A percentile compares a stretch with the other conserved stretches of the same genome.
Evolutionary conservation across 2,113 vertebrate genomes (phyloP).

Genomic region (Cebidichthys violaceus): DNA sequence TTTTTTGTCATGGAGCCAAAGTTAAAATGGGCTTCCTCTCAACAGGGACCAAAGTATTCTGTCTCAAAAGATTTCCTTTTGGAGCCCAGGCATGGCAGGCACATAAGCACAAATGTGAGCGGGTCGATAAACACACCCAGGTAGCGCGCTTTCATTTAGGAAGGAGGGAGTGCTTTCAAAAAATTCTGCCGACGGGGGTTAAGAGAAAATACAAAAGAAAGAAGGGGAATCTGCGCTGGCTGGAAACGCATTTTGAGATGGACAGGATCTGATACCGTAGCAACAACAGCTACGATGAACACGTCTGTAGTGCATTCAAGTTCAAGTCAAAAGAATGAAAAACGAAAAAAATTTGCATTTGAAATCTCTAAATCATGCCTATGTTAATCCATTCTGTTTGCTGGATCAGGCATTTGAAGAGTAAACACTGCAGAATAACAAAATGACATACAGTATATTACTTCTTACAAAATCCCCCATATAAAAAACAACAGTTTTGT

Average conservation of each 20-base stretch:
- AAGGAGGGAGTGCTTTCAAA: constrained; percentile 52
- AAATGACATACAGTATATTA: constrained; percentile 1
- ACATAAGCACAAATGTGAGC: constrained; percentile 39
- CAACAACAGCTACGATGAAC: constrained; percentile 10
- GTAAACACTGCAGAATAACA: background rate
- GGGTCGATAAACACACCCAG: constrained; percentile 61
- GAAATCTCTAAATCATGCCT: background rate
- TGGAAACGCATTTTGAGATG: constrained; percentile 35
- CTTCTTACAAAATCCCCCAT: constrained; percentile 13
- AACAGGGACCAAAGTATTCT: constrained; percentile 51
- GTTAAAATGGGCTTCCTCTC: constrained; percentile 69
- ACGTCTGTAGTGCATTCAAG: background rate
- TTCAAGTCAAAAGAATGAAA: background rate
- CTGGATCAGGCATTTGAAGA: background rate
- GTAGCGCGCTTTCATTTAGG: constrained; percentile 51
- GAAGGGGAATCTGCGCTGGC: background rate
- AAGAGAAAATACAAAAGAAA: constrained; percentile 30
- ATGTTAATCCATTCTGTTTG: background rate
- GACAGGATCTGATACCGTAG: constrained; percentile 17
- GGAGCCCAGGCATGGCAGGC: constrained; percentile 29
- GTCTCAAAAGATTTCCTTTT: constrained; percentile 44
- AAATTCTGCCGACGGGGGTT: constrained; percentile 34
- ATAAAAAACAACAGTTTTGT: constrained; percentile 4
- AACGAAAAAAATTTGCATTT: no score
- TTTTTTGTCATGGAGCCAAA: constrained; percentile 71